These are phyloP conservation scores for Lithophane leautieri DNA, from an alignment of 2,888 invertebrate genomes.

Conservation along the genomic window DNA sequence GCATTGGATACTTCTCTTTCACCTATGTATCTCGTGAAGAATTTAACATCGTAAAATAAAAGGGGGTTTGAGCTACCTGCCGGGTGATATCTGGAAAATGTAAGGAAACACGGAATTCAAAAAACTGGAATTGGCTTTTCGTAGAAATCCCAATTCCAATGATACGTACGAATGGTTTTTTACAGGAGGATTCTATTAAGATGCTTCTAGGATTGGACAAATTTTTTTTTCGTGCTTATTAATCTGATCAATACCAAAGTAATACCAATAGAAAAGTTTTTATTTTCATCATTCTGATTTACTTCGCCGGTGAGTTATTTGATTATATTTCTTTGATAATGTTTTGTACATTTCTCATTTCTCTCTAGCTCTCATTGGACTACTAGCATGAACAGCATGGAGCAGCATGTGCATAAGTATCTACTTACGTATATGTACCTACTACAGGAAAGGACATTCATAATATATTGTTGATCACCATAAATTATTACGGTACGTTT, in stretches of 20 bases:
- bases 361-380: background rate
- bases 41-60: conserved; percentile 90
- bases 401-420: background rate
- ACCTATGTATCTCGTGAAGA: conserved; percentile 87
- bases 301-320: background rate
- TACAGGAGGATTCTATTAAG: background rate
- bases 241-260: background rate
- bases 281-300: background rate
- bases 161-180: background rate
- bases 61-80: conserved; percentile 80
- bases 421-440: background rate
- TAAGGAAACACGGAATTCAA: conserved; percentile 57
- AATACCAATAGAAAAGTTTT: no score
- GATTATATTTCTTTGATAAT: background rate
- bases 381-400: background rate
- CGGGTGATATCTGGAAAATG: conserved; percentile 77
- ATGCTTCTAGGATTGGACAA: background rate
- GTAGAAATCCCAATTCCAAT: background rate
- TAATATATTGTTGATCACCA: background rate
- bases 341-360: background rate
- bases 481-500: background rate
- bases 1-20: conserved; percentile 81
- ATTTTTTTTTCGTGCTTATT: background rate
- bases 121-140: conserved; percentile 55
- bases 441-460: background rate